These are phyloP conservation scores for Phyllotreta striolata DNA, from an alignment of 2,888 invertebrate genomes.

Conservation along the genomic window DNA sequence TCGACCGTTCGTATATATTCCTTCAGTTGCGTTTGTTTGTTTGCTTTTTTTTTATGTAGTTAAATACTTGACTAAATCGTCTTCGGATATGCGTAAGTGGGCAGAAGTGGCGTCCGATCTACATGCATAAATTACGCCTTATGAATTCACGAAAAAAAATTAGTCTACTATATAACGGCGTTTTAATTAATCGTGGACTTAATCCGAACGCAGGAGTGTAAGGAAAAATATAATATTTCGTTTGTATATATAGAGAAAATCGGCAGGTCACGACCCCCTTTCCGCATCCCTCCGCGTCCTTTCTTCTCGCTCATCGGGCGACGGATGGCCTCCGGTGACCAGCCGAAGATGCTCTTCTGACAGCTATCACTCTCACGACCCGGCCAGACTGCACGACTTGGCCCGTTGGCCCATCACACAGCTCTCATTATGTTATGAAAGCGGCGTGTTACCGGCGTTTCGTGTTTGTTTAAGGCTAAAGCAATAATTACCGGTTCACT, in stretches of 20 bases:
- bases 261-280: conserved; percentile 48
- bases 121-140: conserved; percentile 31
- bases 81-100: conserved; percentile 31
- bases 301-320: conserved; percentile 24
- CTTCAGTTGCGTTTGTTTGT: conserved; percentile 1
- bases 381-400: conserved; percentile 47
- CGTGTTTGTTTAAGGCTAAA: conserved; percentile 56
- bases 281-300: conserved; percentile 34
- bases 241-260: conserved; percentile 11
- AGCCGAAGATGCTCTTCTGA: conserved; percentile 49
- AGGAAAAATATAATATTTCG: too few relatives aligned
- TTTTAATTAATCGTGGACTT: too few relatives aligned
- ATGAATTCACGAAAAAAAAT: conserved; percentile 14
- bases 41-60: conserved; percentile 21
- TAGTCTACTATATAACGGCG: too few relatives aligned
- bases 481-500: conserved; percentile 49
- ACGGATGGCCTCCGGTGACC: conserved; percentile 35
- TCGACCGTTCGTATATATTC: neutral
- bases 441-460: conserved; percentile 51
- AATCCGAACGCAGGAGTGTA: too few relatives aligned
- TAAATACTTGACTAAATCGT: conserved; percentile 8
- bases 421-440: conserved; percentile 50
- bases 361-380: conserved; percentile 59
- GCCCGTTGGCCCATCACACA: conserved; percentile 45
- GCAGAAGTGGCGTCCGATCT: conserved; percentile 23